Evolutionary conservation across 2,797 vertebrate genomes (phyloP), one percentile per base, ranked within the genome.

Genomic region (Crypturellus tataupa): DNA sequence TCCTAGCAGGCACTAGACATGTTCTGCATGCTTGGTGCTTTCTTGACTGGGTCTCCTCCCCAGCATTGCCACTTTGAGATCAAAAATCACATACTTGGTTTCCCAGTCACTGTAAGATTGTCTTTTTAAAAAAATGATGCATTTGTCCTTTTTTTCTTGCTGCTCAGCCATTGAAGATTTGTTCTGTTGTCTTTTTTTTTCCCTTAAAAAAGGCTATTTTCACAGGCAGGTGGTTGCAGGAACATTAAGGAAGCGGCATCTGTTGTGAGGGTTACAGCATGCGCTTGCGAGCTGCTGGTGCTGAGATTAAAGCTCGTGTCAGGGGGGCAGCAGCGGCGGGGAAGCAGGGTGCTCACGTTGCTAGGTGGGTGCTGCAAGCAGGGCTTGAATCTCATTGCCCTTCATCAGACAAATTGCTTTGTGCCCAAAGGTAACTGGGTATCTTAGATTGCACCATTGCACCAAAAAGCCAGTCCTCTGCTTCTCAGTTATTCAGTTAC

Each of bases 391-490:
- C 24, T 42, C 33, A 7, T 80, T 68, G 80, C 40, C 68, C 42
- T 65, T 31, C 83, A 53, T 59, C 13, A 51, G 77, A 82, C 56
- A 80, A 83, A 77, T 27, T 1, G 1, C 80, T 73, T 86, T 73
- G 17, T 19, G 20, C 60, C 76, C 47, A 39, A 63, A 90, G 88
- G 15, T 55, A 53, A 71, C 72, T 68, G 79, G 83, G 64, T 40
- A 40, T 80, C 78, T 91, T 92, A 69, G 58, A 78, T 92, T 90
- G 82, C 71, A 85, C 93, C 64, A 78, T 92, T 90, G 82, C 71
- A 85, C 93, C 64, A 58, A 90, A 65, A 77, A 33, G 44, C 64
- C 69, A 68, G 80, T 65, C 39, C 76, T 92, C 68, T 87, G 60
- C 53, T 73, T 89, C 58, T 75, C 37, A 19, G 33, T 73, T 90